Evolutionary conservation across 2,888 invertebrate species (phyloP), one percentile per base, ranked within the genome.

Genomic region (Parnassius mnemosyne): DNA sequence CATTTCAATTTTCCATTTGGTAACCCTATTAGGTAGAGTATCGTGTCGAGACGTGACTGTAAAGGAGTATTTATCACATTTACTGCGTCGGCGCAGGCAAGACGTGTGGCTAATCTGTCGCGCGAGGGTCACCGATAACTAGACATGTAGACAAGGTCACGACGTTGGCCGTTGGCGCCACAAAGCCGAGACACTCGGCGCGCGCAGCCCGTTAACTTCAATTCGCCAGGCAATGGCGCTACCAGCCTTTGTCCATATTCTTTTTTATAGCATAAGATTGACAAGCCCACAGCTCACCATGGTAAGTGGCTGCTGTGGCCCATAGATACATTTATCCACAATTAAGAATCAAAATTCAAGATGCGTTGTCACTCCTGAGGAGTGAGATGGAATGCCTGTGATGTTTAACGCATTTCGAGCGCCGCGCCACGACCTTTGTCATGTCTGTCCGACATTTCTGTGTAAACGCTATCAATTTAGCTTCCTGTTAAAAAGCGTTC

Each of bases 81-180:
- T 13, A 13, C 49, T 13, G 67, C 64, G 63, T n/a, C 66, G 69
- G 66, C 63, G 72, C 68, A 69, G 68, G 73, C 71, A 73, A 69
- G 69, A 74, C 66, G 66, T 53, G 65, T 80, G 75, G 78, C 83
- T 87, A 87, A 87, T 87, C 84, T 84, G 83, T 70, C 73, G 77
- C 66, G 79, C 79, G 87, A 88, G 89, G 87, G 88, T 88, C 89
- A 87, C 75, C 87, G 89, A 88, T 87, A 88, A 87, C 80, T 81
- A 85, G 87, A 84, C 89, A 89, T 89, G 90, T 81, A 85, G 87
- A 84, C 89, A 90, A 89, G 90, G 90, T 89, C 90, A 84, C 81
- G 86, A 80, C 87, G 87, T 81, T 78, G 89, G 89, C 90, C 87
- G 87, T 81, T 78, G 89, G 89, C 90, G 86, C 86, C 86, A 82